Base-by-base conservation (phyloP, 37 sponge, comb jelly and placozoan genomes). In the Oscarella lobularis region DNA sequence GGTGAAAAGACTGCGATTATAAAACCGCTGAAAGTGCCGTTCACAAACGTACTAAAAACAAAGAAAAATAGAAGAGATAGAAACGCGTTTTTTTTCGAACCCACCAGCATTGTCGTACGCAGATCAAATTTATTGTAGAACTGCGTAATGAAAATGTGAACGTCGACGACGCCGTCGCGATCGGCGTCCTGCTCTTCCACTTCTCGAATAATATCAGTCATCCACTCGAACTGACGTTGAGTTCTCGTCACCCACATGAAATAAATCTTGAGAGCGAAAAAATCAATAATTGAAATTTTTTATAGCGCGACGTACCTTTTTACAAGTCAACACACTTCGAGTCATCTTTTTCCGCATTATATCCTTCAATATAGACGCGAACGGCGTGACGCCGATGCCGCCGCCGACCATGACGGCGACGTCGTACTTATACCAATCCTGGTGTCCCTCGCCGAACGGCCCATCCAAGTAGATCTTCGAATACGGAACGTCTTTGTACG, bases 381-480 rank as follows among this genome's bases (percentile, higher is more conserved):
- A 96, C 33, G 97, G 97, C 41, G 97, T 96, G 29, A 96, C 90
- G 27, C 97, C 97, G 73, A 96, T 96, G n/a, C 97, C 97, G 14
- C 97, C 97, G 40, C 97, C 97, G 0, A 96, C 97, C 79, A 96
- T 75, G 30, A 96, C 82, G 33, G 93, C 85, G 40, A 92, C 96
- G 6, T 96, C 90, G 37, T 77, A 96, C 9, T 87, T 80, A 81
- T 78, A 85, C 90, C 93, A 96, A 77, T 96, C 97, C 81, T 96
- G 97, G 79, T 96, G 97, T 31, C 93, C 97, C 79, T 96, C 97
- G 9, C 97, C 97, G 41, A 87, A 96, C 36, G 97, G 97, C 14
- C 97, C 97, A 82, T 96, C 97, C 6, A 68, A 5, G 31, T 30
- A 5, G 4, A 68, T 5, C 31, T 68, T 68, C 4, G 71, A 35